Base-by-base conservation (phyloP, 2,888 invertebrate genomes). In the Ophion ellenae region DNA sequence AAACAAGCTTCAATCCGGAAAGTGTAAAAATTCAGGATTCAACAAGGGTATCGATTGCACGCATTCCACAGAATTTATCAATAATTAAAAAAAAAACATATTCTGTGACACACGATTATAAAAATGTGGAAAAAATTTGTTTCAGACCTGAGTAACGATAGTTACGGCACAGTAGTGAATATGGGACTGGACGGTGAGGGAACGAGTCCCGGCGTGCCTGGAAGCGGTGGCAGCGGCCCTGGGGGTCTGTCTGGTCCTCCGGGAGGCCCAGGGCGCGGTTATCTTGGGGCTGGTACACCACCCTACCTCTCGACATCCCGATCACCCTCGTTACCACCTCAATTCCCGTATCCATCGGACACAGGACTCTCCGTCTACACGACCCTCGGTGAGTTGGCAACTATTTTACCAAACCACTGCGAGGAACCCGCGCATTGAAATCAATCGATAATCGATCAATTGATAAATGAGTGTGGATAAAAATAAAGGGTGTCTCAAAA, bases 341-440 rank as follows among this genome's bases (percentile, higher is more conserved):
- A 96, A 89, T 97, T 97, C 91, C 97, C 97, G 87, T 97, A 97
- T 93, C 96, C 97, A 92, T 95, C 95, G 88, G 97, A 97, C 90
- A 96, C 97, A 69, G 97, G 97, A 91, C 97, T 97, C 90, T 96
- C 97, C 86, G 97, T 98, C 85, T 97, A 97, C 93, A 97, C 97
- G 67, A 97, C 97, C 91, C 96, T 97, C 92, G 97, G 97, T 97
- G 94, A 95, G 93, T 90, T 66, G 40, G 40, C 2, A 17, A 24
- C 11, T 11, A 14, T 17, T 53, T 53, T 17, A 14, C 2, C 17
- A 17, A 53, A 53, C 4, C 32, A 4, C 32, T 4, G 3, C 28
- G 4, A 53, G 10, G n/a, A n/a, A 67, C 7, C 17, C 9, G 9
- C 20, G 0, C 17, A 9, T 66, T 67, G 0, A 10, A 40, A 40